Conservation (phyloP, 2,113 vertebrate species). For the Pampusana beccarii region DNA sequence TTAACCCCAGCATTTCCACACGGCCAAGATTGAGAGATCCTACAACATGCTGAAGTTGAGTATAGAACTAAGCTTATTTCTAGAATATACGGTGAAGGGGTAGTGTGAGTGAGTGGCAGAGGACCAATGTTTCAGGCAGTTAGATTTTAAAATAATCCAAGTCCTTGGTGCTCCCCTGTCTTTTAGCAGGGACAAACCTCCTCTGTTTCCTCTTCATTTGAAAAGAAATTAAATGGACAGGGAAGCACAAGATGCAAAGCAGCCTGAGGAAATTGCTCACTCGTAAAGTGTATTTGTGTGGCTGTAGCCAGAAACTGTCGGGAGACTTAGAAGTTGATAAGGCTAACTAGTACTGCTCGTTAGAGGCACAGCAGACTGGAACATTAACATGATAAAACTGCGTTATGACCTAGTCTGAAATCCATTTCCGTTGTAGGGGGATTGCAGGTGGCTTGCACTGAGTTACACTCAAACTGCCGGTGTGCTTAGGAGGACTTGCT, state of each 20-base stretch:
- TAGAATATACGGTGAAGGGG: neutral
- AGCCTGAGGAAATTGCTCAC: neutral
- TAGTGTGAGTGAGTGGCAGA: neutral
- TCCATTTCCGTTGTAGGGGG: neutral
- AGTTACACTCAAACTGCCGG: neutral
- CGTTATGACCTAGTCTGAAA: neutral
- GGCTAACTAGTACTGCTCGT: neutral
- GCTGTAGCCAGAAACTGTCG: neutral
- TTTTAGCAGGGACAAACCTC: neutral
- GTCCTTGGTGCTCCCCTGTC: neutral
- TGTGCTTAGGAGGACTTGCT: neutral
- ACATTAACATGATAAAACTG: neutral
- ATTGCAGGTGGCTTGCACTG: neutral
- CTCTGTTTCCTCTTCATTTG: neutral
- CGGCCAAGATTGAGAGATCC: neutral
- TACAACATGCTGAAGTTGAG: neutral
- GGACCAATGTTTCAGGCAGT: neutral
- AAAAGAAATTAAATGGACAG: neutral
- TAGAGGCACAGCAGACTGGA: neutral
- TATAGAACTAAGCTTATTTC: neutral
- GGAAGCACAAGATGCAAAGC: slow-evolving; percentile 11
- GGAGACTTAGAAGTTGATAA: neutral
- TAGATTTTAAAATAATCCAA: neutral
- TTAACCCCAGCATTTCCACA: slow-evolving; percentile 20
- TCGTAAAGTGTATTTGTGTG: neutral